Percentiles rank a stretch among this genome's conserved stretches.
Evolutionary conservation across 2,113 vertebrate species (phyloP).

Genomic region (Procavia capensis): DNA sequence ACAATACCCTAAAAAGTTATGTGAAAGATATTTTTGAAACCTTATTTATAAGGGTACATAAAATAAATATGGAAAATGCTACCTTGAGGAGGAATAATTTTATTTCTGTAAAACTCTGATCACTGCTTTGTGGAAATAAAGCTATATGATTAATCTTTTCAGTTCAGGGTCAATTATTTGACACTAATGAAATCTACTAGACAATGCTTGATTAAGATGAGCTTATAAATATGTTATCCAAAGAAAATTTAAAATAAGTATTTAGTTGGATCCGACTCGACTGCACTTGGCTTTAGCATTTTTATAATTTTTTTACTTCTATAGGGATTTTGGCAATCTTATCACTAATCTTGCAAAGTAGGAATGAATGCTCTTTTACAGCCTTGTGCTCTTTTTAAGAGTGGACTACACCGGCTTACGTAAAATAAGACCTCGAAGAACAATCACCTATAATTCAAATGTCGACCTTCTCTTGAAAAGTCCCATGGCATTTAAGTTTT

Average conservation of each 20-base stretch:
- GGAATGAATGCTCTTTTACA: not conserved
- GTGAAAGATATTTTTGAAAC: conserved; percentile 31
- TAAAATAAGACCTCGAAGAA: not conserved
- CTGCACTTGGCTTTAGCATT: too few relatives aligned
- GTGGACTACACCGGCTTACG: not conserved
- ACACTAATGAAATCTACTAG: not conserved
- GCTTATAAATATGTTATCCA: not conserved
- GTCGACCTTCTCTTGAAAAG: conserved; percentile 20
- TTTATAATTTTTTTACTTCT: not conserved
- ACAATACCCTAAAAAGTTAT: not conserved
- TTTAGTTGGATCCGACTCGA: too few relatives aligned
- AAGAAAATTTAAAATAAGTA: not conserved
- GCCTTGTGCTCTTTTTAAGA: not conserved
- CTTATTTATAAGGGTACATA: not conserved
- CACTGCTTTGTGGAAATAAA: conserved; percentile 1
- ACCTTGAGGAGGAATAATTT: conserved; percentile 9
- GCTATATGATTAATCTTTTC: not conserved
- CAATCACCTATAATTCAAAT: not conserved
- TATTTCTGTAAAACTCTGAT: not conserved
- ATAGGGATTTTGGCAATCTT: conserved; percentile 18
- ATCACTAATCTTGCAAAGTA: not conserved
- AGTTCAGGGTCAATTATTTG: not conserved
- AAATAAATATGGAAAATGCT: not conserved
- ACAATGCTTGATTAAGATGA: not conserved
- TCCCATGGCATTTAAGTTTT: not conserved